Percentiles rank a stretch among this genome's conserved stretches.
These are phyloP conservation scores for Campoletis raptor DNA, from an alignment of 2,888 invertebrate genomes.

Conservation along the genomic window DNA sequence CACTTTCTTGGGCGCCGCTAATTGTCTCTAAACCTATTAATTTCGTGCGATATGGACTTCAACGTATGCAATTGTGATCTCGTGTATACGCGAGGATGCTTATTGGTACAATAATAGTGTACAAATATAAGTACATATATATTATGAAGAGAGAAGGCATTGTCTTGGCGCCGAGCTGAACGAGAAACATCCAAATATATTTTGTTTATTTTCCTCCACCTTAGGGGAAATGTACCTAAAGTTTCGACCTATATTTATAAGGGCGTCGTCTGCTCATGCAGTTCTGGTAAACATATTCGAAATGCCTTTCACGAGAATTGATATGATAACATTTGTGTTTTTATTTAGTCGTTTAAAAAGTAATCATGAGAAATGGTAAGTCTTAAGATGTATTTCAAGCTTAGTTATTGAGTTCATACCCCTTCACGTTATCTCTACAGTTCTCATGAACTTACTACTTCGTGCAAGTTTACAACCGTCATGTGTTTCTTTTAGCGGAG, in stretches of 20 bases:
- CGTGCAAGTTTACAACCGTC: slow-evolving; percentile 2
- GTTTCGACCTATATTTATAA: not conserved
- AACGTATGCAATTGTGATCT: slow-evolving; percentile 9
- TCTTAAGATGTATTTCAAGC: not conserved
- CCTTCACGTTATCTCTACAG: slow-evolving; percentile 4
- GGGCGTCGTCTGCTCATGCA: not conserved
- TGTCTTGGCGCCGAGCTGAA: not conserved
- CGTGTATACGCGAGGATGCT: not conserved
- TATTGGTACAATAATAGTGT: not conserved
- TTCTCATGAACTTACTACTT: slow-evolving; percentile 1
- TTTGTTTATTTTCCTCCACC: not conserved
- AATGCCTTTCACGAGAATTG: not conserved
- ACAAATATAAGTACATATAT: not conserved
- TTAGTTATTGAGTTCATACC: slow-evolving; percentile 10
- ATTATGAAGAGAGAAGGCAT: not conserved
- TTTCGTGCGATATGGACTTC: slow-evolving; percentile 54
- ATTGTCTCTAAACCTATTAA: slow-evolving; percentile 59
- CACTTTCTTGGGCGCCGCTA: slow-evolving; percentile 57
- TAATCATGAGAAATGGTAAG: not conserved
- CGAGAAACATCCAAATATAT: not conserved
- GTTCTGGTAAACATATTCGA: slow-evolving; percentile 14
- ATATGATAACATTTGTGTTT: not conserved
- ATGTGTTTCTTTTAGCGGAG: slow-evolving; percentile 7
- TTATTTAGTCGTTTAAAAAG: not conserved
- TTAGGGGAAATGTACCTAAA: not conserved